A percentile compares a stretch with the other conserved stretches of the same genome.
Evolutionary conservation across 2,113 vertebrate genomes (phyloP).

Genomic region (Thomomys bottae): DNA sequence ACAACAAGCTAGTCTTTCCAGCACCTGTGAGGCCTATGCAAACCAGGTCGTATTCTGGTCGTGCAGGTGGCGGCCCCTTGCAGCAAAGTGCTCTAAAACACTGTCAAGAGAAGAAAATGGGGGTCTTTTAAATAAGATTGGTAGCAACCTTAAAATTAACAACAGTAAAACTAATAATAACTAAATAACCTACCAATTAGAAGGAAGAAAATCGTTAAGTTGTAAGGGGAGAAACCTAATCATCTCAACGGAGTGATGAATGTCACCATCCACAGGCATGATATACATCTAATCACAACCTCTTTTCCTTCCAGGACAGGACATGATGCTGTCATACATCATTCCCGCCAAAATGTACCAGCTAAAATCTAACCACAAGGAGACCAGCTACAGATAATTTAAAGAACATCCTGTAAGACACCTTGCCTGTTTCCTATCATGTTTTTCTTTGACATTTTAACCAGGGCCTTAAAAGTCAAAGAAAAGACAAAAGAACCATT

Average conservation of each 20-base stretch:
- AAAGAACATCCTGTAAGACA: background rate
- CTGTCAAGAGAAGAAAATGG: conserved; percentile 80
- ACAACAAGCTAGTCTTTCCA: conserved; percentile 96
- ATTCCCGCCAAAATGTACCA: background rate
- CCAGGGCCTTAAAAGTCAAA: conserved; percentile 5
- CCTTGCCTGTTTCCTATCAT: background rate
- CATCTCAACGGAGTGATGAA: background rate
- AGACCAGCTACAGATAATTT: too few species aligned
- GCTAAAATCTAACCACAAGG: background rate
- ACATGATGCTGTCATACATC: accelerated
- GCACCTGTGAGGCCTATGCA: conserved; percentile 98
- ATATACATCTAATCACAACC: background rate
- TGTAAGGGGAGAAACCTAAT: background rate
- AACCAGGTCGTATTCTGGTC: conserved; percentile 98
- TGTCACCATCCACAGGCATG: background rate
- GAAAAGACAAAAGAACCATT: background rate
- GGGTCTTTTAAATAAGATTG: background rate
- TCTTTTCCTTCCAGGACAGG: background rate
- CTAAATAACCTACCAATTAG: background rate
- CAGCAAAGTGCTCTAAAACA: conserved; percentile 99
- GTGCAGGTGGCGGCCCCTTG: conserved; percentile 95
- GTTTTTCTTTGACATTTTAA: too few species aligned
- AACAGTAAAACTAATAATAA: background rate
- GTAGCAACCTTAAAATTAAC: background rate
- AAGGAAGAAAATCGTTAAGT: background rate